A percentile compares a stretch with the other conserved stretches of the same genome.
These are phyloP conservation scores for Phaethornis superciliosus DNA, from an alignment of 2,113 vertebrate species.

Conservation along the genomic window DNA sequence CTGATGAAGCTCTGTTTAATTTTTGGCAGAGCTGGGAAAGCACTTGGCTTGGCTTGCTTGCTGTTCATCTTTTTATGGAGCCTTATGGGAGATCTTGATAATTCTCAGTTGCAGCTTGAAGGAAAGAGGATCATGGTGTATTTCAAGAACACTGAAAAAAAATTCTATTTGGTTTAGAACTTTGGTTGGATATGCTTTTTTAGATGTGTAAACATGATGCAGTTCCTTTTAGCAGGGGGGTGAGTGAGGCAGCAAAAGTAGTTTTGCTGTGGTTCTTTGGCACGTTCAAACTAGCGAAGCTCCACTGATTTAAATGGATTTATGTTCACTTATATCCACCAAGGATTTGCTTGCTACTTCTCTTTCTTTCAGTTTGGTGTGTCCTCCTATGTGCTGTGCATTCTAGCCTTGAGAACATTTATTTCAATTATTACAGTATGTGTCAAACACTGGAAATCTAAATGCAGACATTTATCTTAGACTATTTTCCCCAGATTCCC, in stretches of 20 bases:
- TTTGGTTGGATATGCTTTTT: not conserved
- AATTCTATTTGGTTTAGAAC: not conserved
- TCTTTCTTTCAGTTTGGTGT: not conserved
- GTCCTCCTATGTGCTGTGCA: not conserved
- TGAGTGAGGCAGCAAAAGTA: not conserved
- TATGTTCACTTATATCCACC: not conserved
- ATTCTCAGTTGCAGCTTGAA: slow-evolving; percentile 33
- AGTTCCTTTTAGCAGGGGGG: not conserved
- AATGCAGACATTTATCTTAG: not conserved
- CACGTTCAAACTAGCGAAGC: not conserved
- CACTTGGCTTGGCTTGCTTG: slow-evolving; percentile 31
- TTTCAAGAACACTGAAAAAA: not conserved
- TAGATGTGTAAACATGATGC: not conserved
- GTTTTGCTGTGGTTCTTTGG: not conserved
- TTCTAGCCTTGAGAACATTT: not conserved
- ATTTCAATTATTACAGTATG: not conserved
- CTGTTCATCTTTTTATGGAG: slow-evolving; percentile 55
- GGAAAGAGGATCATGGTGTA: not conserved
- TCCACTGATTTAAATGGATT: not conserved
- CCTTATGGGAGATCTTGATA: slow-evolving; percentile 30
- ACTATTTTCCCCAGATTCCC: not conserved
- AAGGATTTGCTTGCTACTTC: not conserved
- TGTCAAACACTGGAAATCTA: not conserved
- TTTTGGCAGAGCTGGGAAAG: slow-evolving; percentile 37
- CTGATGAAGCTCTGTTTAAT: slow-evolving; percentile 27